Base-by-base conservation (phyloP, 2,113 vertebrate genomes). In the Garra rufa region DNA sequence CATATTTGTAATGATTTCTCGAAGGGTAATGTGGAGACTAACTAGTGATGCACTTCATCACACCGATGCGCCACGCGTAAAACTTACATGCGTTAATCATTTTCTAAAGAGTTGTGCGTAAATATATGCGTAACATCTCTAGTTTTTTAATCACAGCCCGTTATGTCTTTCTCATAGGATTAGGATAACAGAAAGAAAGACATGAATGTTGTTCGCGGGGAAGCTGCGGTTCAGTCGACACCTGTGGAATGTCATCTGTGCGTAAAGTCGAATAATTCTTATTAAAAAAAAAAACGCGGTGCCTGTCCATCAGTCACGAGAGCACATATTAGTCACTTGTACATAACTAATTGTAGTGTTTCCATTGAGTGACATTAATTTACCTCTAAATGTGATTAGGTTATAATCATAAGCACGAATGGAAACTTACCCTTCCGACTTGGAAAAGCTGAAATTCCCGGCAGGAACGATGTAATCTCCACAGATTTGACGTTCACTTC, bases 181-280 rank as follows among this genome's bases (percentile, higher is more conserved):
- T 4, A n/a, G 9, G 17, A 24, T 61, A 1, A 17, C 1, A 11
- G 76, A 5, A 10, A 14, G 5, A 24, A 44, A 17, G 0, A 13
- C 14, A 34, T 0, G 30, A 3, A 11, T 9, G 28, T 3, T 55
- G 15, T 21, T 13, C 5, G 2, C 5, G 8, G 9, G 21, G 26
- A 34, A 34, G 15, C 44, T 0, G 11, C 1, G 41, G 57, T 30
- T 28, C 41, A 34, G 24, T 30, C 8, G n/a, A 50, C 78, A 81
- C 78, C 78, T 81, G 78, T 81, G 78, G 78, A 81, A 81, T 81
- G 78, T 19, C 9, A 65, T 61, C 34, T 61, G 30, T 19, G 76
- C 34, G 38, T 15, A 10, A 9, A 30, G 24, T 48, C 57, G 13
- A 15, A 5, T 43, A 9, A 24, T 50, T 19, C 46, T 34, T 17